Evolutionary conservation across 2,113 vertebrate species (phyloP).

Genomic region (Periophthalmodon schlosseri): DNA sequence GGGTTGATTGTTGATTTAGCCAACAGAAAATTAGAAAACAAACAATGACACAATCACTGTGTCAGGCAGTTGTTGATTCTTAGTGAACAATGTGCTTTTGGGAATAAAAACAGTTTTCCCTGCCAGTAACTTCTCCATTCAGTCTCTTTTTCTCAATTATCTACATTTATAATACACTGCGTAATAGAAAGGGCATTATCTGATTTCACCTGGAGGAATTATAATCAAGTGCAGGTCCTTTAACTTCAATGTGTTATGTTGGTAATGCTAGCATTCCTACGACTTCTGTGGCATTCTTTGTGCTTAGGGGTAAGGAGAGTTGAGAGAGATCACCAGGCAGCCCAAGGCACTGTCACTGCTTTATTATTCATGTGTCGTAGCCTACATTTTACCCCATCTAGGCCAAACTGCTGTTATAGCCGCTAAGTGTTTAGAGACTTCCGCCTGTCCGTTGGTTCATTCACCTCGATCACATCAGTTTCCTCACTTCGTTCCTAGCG

Average conservation of each 20-base stretch:
- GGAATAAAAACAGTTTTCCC: no score
- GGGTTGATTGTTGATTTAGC: no score
- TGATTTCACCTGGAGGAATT: no score
- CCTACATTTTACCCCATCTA: constrained; percentile 65
- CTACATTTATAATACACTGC: no score
- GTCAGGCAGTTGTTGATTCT: no score
- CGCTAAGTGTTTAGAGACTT: constrained; percentile 62
- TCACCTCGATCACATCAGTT: constrained; percentile 50
- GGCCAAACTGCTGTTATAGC: constrained; percentile 60
- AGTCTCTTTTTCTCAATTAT: no score
- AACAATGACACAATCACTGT: no score
- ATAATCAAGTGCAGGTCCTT: no score
- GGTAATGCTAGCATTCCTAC: constrained; percentile 34
- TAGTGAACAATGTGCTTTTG: no score
- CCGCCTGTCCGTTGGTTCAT: constrained; percentile 39
- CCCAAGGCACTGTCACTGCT: constrained; percentile 58
- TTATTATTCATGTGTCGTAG: constrained; percentile 73
- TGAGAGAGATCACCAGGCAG: constrained; percentile 62
- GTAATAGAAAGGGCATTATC: no score
- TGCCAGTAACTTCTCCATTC: no score
- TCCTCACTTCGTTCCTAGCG: constrained; percentile 24
- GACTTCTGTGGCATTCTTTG: constrained; percentile 28
- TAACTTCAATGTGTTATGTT: constrained; percentile 14
- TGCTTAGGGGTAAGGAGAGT: constrained; percentile 42
- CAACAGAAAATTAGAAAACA: no score